Conservation (phyloP, 2,113 vertebrate species). For the Chionomys nivalis region DNA sequence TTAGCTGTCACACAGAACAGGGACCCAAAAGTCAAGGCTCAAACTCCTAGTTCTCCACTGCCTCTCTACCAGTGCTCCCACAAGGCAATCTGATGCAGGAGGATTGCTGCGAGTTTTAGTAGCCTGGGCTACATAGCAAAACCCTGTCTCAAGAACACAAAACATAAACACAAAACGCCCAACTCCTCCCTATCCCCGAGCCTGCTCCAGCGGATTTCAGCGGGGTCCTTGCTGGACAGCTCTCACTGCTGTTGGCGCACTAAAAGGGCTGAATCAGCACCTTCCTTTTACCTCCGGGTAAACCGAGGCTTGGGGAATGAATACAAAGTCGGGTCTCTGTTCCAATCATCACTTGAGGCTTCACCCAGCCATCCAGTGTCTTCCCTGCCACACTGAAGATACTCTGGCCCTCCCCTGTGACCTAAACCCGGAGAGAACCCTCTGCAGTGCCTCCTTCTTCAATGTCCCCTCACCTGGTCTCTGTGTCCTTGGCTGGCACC, state of each 20-base stretch:
- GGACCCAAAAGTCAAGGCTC: not conserved
- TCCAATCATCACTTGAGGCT: not conserved
- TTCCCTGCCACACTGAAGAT: not conserved
- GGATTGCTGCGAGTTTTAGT: not conserved
- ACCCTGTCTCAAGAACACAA: not conserved
- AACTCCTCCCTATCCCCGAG: not conserved
- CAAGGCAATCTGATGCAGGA: not conserved
- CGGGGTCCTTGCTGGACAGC: slow-evolving; percentile 72
- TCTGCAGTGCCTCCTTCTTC: not conserved
- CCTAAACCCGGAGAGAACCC: not conserved
- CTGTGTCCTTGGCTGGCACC: slow-evolving; percentile 89
- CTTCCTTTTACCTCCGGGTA: not conserved
- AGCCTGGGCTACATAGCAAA: not conserved
- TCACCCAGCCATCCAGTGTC: not conserved
- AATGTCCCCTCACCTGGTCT: slow-evolving; percentile 89
- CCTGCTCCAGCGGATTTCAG: slow-evolving; percentile 59
- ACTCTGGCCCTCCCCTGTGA: not conserved
- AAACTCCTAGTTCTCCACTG: not conserved
- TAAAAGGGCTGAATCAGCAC: not conserved
- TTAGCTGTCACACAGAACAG: not conserved
- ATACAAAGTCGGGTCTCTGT: not conserved
- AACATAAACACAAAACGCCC: not conserved
- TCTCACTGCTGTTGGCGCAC: not conserved
- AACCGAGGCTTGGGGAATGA: not conserved
- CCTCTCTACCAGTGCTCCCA: not conserved